phyloP scores from a whole-genome alignment of 2,888 invertebrate genomes.

The Diaphora mendica region DNA sequence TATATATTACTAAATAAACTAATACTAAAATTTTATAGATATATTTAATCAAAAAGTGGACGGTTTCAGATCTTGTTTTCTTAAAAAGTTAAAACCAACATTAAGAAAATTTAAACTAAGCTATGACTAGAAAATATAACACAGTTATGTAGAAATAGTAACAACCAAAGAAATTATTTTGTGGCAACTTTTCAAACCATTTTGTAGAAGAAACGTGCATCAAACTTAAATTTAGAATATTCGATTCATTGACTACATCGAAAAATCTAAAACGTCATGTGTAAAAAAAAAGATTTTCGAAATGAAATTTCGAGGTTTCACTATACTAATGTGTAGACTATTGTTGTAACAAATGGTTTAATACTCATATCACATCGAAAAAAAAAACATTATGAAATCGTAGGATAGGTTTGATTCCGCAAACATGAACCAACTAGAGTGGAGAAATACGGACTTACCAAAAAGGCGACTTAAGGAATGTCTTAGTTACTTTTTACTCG shows the following conservation, averaged over 20 bases:
- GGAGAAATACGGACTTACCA: not conserved
- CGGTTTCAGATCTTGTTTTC: constrained; percentile 23
- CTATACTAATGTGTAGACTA: not conserved
- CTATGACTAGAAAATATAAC: constrained; percentile 49
- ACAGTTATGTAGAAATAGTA: constrained; percentile 33
- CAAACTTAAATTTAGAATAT: not conserved
- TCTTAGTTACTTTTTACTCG: not conserved
- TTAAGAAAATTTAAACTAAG: constrained; percentile 26
- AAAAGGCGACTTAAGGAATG: not conserved
- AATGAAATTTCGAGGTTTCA: not conserved
- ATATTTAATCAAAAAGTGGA: constrained; percentile 22
- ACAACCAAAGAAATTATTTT: not conserved
- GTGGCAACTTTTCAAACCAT: not conserved
- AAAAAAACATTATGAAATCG: not conserved
- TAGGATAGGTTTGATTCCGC: not conserved
- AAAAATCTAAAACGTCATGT: not conserved
- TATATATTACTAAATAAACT: not conserved
- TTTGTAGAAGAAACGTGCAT: not conserved
- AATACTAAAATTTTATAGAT: not conserved
- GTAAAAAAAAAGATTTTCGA: not conserved
- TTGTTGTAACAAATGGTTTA: not conserved
- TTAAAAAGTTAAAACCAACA: constrained; percentile 22
- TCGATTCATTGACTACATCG: not conserved
- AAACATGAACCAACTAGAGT: not conserved
- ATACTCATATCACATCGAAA: not conserved